Conservation (phyloP, 2,113 vertebrate species). For the Engraulis encrasicolus region DNA sequence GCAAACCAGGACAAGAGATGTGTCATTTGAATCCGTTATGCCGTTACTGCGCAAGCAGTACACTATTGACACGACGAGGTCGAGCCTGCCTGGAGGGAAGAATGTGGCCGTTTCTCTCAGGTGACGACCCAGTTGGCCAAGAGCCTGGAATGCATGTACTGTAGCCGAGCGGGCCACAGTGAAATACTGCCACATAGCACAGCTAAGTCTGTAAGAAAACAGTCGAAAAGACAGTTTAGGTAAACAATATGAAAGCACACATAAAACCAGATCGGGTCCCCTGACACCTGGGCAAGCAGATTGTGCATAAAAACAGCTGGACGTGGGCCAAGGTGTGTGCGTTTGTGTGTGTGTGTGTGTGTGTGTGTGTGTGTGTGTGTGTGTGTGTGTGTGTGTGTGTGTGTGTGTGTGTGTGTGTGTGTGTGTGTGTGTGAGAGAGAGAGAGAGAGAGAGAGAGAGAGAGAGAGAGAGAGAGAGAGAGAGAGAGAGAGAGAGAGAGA, state of each 20-base stretch:
- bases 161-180: slow-evolving; percentile 42
- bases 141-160: slow-evolving; percentile 31
- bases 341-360: no score
- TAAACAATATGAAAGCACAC: slow-evolving; percentile 66
- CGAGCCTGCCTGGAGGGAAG: slow-evolving; percentile 10
- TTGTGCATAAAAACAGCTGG: slow-evolving; percentile 60
- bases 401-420: no score
- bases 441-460: no score
- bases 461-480: no score
- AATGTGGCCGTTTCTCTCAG: slow-evolving; percentile 26
- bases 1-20: background rate
- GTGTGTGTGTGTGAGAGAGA: no score
- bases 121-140: slow-evolving; percentile 23
- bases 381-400: no score
- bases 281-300: slow-evolving; percentile 54
- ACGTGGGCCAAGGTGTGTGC: slow-evolving; percentile 48
- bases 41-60: background rate
- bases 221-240: slow-evolving; percentile 58
- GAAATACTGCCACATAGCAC: slow-evolving; percentile 59
- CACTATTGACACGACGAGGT: background rate
- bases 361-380: no score
- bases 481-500: no score
- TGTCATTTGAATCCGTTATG: background rate
- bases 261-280: slow-evolving; percentile 62
- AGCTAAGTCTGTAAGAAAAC: slow-evolving; percentile 64